These are phyloP conservation scores for Epistrophe eligans DNA, from an alignment of 2,888 invertebrate genomes.

Conservation along the genomic window DNA sequence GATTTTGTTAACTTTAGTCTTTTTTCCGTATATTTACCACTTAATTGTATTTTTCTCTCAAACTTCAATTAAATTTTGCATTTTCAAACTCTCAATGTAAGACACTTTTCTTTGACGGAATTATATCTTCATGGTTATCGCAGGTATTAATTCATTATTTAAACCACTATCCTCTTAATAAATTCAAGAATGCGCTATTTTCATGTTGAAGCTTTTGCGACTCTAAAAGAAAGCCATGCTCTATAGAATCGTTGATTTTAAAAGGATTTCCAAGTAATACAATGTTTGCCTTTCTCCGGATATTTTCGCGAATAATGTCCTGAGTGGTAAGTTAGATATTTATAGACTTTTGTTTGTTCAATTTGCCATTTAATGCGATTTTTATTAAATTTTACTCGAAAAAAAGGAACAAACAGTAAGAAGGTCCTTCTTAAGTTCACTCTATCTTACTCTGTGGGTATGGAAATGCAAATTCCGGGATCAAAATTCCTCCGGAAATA, in stretches of 20 bases:
- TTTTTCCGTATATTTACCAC: too few relatives aligned
- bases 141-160: neutral
- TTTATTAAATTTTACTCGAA: slow-evolving; percentile 55
- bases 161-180: neutral
- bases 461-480: neutral
- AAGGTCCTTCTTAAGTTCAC: neutral
- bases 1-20: too few relatives aligned
- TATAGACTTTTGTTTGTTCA: slow-evolving; percentile 55
- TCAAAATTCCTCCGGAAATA: neutral
- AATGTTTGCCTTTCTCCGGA: neutral
- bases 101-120: too few relatives aligned
- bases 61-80: too few relatives aligned
- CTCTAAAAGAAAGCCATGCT: neutral
- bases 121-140: neutral
- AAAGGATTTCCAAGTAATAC: slow-evolving; percentile 66
- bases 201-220: neutral
- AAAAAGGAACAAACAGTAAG: neutral
- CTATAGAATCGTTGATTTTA: slow-evolving; percentile 10
- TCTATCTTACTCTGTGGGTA: too few relatives aligned
- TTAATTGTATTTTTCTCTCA: too few relatives aligned
- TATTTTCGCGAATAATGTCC: slow-evolving; percentile 32
- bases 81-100: too few relatives aligned
- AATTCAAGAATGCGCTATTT: neutral
- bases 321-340: slow-evolving; percentile 29
- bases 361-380: slow-evolving; percentile 66